Base-by-base conservation (phyloP, 2,888 invertebrate species). In the Tridacna gigas region DNA sequence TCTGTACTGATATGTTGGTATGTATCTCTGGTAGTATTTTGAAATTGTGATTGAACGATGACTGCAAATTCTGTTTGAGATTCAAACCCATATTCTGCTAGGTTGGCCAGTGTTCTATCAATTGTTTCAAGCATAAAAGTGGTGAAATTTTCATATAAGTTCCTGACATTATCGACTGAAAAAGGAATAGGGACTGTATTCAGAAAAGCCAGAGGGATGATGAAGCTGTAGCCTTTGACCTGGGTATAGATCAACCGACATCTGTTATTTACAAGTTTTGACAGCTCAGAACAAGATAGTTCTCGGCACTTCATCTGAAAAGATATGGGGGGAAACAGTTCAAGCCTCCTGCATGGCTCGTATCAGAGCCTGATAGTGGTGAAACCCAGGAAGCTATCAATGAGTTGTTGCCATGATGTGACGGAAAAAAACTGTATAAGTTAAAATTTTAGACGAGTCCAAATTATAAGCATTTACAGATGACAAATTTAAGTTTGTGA, bases 221-320 rank as follows among this genome's bases (percentile, higher is more conserved):
- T 1, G 20, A 67, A 45, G 20, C 7, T 37, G 45, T 45, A 45
- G n/a, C 67, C 67, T 67, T 67, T 67, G 45, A 67, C 28, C 28
- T n/a, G 37, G 5, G 67, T 67, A 37, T 67, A 67, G n/a, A 67
- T n/a, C 13, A 67, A 45, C 22, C 45, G 12, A 45, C 67, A 67
- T 45, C n/a, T 12, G 45, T 67, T 45, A 28, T 45, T n/a, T 0
- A 67, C 67, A 0, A 67, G 28, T 45, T 28, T 37, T 12, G 45
- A 45, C 45, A 45, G 67, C 13, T n/a, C 28, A 7, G 26, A 3
- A 67, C 67, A 67, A n/a, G 37, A 20, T 37, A 67, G 13, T 45
- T 67, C 67, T 45, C 67, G 67, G n/a, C 67, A 67, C 28, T 7
- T 18, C 15, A 37, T 67, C 67, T 67, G 67, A 37, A 67, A 67